Base-by-base conservation (phyloP, 2,888 invertebrate genomes). In the Hoplodrina ambigua region DNA sequence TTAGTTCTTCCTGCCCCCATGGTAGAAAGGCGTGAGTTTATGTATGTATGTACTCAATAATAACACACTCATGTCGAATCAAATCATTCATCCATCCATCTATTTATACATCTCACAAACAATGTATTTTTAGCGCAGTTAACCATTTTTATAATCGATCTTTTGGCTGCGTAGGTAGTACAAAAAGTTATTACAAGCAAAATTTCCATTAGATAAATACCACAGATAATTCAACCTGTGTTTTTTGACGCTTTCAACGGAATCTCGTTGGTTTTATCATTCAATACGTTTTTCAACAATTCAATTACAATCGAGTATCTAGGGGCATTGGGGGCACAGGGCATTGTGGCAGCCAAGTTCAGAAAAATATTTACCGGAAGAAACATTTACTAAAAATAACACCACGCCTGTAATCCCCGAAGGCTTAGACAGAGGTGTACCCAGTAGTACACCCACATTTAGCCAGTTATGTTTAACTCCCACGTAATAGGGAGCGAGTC, bases 131-230 rank as follows among this genome's bases (percentile, higher is more conserved):
- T 19, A 58, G 13, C 49, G 19, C 46, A 70, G 13, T 30, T 4
- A 33, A 57, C 55, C 54, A 57, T 15, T 62, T 69, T 60, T 20
- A 19, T 58, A 54, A 65, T 54, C 44, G 44, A 44, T 66, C 72
- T 62, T 62, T 62, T 2, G 7, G 7, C 41, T 11, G 25, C 57
- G 53, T 69, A 19, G 53, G 41, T 19, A 55, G n/a, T 44, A 19
- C 46, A 78, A 77, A 70, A 78, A 60, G 15, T 49, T 63, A 72
- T 64, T 11, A 56, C 56, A 57, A 78, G 33, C 30, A 41, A 53
- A 33, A 19, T 25, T 46, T 33, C 49, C 53, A 72, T 50, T 53
- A 20, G 19, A 10, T 2, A 50, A 65, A 72, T 78, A 46, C 15
- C 25, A 46, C 33, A 46, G 46, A 52, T 56, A 57, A 61, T 20